Evolutionary conservation across 1,140 invertebrate genomes (phyloP).

Genomic region (Brachionus koreanus): DNA sequence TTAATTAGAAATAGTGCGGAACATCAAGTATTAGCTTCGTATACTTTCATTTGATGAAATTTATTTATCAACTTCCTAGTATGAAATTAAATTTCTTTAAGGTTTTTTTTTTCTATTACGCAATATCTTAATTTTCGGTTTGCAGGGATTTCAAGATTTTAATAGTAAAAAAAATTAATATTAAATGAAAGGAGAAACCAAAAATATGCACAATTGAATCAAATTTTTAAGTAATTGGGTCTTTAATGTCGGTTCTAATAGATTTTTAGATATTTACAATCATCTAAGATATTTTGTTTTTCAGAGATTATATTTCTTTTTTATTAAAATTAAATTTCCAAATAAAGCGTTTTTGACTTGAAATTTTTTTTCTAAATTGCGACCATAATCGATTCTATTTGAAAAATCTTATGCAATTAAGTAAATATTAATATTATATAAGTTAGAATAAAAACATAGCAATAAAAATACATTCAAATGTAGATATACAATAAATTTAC

Average conservation of each 20-base stretch:
- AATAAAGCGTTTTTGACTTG: too few relatives aligned
- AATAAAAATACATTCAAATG: neutral
- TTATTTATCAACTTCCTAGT: neutral
- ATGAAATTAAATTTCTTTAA: neutral
- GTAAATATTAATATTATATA: neutral
- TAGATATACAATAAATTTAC: neutral
- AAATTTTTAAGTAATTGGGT: neutral
- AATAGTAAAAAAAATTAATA: neutral
- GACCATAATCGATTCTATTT: neutral
- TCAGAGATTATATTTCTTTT: too few relatives aligned
- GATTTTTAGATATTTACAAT: neutral
- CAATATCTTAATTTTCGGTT: neutral
- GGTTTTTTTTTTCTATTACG: neutral
- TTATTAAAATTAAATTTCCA: neutral
- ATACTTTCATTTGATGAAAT: neutral
- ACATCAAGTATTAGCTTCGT: neutral
- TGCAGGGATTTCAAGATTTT: neutral
- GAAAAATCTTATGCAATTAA: neutral
- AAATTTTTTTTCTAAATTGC: neutral
- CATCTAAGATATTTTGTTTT: neutral
- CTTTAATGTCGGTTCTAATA: neutral
- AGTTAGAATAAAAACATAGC: neutral
- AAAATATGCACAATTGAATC: neutral
- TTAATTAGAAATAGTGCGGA: neutral
- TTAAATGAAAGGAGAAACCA: neutral